phyloP scores from a whole-genome alignment of 2,797 vertebrate genomes.

The Dermochelys coriacea region DNA sequence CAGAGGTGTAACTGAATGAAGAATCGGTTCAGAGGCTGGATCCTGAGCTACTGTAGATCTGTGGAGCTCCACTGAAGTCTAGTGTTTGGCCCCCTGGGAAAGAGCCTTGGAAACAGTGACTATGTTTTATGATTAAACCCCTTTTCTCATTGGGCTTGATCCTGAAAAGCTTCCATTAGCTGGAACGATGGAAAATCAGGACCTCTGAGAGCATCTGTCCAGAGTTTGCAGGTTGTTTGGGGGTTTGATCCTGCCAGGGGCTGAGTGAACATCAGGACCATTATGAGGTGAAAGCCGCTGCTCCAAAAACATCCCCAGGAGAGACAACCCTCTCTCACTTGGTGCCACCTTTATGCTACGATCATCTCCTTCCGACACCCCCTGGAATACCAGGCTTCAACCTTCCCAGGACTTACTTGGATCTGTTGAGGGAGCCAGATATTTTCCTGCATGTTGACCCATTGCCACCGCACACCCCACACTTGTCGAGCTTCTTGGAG shows the following conservation, averaged over 20 bases:
- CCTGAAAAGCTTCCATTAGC: background rate
- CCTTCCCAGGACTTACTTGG: conserved; percentile 83
- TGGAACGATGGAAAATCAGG: background rate
- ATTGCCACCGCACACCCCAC: conserved; percentile 92
- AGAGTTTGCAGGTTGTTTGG: background rate
- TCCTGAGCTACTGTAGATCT: background rate
- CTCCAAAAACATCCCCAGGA: background rate
- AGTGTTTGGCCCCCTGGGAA: background rate
- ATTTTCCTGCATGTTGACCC: conserved; percentile 92
- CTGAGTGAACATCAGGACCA: background rate
- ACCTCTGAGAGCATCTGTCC: background rate
- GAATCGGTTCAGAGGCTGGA: background rate
- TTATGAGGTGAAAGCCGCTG: background rate
- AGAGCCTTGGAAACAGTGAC: background rate
- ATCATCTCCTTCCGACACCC: accelerated
- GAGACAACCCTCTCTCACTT: background rate
- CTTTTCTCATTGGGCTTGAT: background rate
- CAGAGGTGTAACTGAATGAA: background rate
- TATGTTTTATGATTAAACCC: background rate
- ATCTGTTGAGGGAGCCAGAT: conserved; percentile 90
- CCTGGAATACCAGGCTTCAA: background rate
- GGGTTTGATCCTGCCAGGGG: background rate
- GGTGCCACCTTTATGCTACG: background rate
- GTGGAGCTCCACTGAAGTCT: background rate
- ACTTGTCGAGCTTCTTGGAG: conserved; percentile 93